Conservation (phyloP, 2,113 vertebrate species). For the Zosterops lateralis region DNA sequence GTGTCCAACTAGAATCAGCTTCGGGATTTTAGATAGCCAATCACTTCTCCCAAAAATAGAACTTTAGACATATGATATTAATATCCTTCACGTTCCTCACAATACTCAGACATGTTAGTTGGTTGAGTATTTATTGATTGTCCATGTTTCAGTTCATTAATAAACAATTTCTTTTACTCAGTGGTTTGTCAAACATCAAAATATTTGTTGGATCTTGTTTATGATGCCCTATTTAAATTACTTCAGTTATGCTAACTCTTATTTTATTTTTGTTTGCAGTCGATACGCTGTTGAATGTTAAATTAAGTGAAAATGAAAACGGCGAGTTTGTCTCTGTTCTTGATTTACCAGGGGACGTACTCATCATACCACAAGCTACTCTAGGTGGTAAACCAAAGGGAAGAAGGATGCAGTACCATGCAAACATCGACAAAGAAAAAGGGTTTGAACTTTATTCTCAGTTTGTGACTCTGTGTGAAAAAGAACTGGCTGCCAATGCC, state of each 20-base stretch:
- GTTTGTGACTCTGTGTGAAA: constrained; percentile 84
- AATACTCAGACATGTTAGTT: not conserved
- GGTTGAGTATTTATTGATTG: not conserved
- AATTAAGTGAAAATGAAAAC: constrained; percentile 84
- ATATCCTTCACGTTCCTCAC: not conserved
- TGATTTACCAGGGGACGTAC: constrained; percentile 85
- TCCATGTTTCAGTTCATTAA: not conserved
- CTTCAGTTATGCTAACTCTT: constrained; percentile 8
- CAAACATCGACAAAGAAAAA: constrained; percentile 87
- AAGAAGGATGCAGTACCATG: constrained; percentile 89
- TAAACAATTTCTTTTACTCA: not conserved
- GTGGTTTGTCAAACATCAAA: not conserved
- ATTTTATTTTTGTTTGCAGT: constrained; percentile 73
- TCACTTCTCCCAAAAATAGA: not conserved
- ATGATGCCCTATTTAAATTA: not conserved
- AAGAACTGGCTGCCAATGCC: constrained; percentile 71
- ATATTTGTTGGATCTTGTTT: not conserved
- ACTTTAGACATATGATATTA: not conserved
- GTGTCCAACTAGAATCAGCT: not conserved
- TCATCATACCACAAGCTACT: constrained; percentile 92
- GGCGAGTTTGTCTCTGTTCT: constrained; percentile 83
- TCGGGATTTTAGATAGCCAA: not conserved
- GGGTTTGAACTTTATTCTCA: constrained; percentile 82
- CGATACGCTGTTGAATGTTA: constrained; percentile 82
- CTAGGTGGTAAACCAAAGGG: constrained; percentile 89